These are phyloP conservation scores for Gryon sp. DNA, from an alignment of 1,140 invertebrate species.

Conservation along the genomic window DNA sequence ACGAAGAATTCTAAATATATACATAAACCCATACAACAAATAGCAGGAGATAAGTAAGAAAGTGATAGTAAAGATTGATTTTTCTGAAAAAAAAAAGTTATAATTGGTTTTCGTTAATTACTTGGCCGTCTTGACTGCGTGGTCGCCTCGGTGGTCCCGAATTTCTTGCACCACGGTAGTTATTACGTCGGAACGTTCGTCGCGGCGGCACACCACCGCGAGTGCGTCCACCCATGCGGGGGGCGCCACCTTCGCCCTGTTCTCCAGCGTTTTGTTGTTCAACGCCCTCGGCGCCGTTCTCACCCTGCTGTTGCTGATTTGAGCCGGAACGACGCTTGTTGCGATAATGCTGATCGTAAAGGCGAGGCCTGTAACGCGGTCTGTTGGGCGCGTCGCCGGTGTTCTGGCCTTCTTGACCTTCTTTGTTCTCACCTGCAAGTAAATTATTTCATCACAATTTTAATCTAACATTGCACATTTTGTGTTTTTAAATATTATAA, in stretches of 20 bases:
- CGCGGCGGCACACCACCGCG: conserved; percentile 80
- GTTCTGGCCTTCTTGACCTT: conserved; percentile 74
- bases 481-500: no score
- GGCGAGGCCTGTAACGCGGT: conserved; percentile 78
- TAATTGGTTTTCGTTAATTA: conserved; percentile 49
- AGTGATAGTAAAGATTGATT: no score
- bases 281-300: conserved; percentile 73
- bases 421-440: conserved; percentile 74
- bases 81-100: background rate
- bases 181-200: conserved; percentile 83
- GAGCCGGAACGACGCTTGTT: conserved; percentile 72
- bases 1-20: no score
- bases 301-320: conserved; percentile 70
- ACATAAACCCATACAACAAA: no score
- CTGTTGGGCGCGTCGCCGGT: conserved; percentile 73
- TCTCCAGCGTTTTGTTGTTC: conserved; percentile 72
- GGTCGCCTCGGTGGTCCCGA: conserved; percentile 78
- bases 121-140: conserved; percentile 82
- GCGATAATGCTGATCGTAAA: conserved; percentile 77
- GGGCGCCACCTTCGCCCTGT: conserved; percentile 72
- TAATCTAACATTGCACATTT: no score
- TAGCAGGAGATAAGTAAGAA: no score
- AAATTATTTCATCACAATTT: no score
- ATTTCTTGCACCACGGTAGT: conserved; percentile 82
- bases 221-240: conserved; percentile 77